Base-by-base conservation (phyloP, 2,113 vertebrate species). In the Leucosticte australis region DNA sequence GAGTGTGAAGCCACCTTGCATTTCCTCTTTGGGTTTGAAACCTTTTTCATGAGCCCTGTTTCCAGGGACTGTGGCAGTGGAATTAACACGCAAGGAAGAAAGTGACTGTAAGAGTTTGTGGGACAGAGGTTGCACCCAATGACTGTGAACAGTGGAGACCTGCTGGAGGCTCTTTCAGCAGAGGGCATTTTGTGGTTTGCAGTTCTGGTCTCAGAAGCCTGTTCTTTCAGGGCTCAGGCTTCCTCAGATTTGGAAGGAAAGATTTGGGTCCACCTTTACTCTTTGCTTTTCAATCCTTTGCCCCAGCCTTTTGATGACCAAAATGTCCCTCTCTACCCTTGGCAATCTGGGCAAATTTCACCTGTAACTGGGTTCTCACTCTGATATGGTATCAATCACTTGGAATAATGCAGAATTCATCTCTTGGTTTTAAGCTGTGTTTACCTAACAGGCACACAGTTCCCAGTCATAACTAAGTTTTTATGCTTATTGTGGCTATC, bases 371-470 rank as follows among this genome's bases (percentile, higher is more conserved):
- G 5, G 4, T 64, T 71, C 24, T 83, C 35, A 18, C 26, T 50
- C 70, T 44, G n/a, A 35, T 46, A 11, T 7, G 10, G 19, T 81
- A 3, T 37, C 41, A 53, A 28, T 21, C 3, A n/a, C n/a, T 67
- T 55, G 23, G 19, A 49, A 33, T 56, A 52, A 60, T 7, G 53
- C 27, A 79, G 47, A 79, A 49, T 67, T 77, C 3, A 12, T 13
- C 15, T 53, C 24, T 49, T 63, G 28, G 2, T 76, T 90, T 89
- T 57, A 63, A 80, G 35, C 31, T 30, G 15, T 18, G 6, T 37
- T 83, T 55, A 9, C 0, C 0, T 60, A 60, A 56, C 9, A 33
- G 20, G 44, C 26, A 30, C 16, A 18, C 7, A 6, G 47, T 67
- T 90, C 28, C 68, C 33, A 83, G 26, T 35, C 0, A 0, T 78